Conservation (phyloP, 2,797 vertebrate genomes). For the Clarias fuscus region DNA sequence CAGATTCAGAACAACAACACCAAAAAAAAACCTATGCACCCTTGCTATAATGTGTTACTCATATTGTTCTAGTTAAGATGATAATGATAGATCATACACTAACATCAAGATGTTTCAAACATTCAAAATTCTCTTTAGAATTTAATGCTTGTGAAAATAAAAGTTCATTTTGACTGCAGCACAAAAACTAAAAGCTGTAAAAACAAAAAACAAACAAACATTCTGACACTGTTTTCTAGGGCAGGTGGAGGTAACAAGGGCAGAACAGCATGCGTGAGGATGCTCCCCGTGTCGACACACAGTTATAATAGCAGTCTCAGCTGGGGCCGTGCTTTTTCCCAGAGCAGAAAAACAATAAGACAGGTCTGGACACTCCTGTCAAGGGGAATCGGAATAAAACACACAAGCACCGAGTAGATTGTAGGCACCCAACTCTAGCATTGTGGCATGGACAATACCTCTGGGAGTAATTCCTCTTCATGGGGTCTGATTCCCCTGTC, state of each 20-base stretch:
- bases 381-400: conserved; percentile 67
- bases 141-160: neutral
- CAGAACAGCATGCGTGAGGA: conserved; percentile 64
- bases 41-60: neutral
- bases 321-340: conserved; percentile 71
- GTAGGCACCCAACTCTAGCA: conserved; percentile 75
- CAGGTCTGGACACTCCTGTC: conserved; percentile 76
- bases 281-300: conserved; percentile 70
- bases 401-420: conserved; percentile 73
- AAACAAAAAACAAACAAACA: conserved; percentile 57
- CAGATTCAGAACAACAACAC: neutral
- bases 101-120: neutral
- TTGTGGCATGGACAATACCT: conserved; percentile 72
- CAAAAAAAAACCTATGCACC: neutral
- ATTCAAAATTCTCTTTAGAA: no score
- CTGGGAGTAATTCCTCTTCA: conserved; percentile 79
- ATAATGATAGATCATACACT: no score
- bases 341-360: conserved; percentile 68
- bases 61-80: neutral
- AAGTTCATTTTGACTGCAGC: conserved; percentile 9
- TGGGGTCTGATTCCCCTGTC: conserved; percentile 80
- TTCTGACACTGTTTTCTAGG: conserved; percentile 65
- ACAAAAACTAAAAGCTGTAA: conserved; percentile 56
- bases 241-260: conserved; percentile 69
- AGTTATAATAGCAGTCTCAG: conserved; percentile 71